These are phyloP conservation scores for Sphecodes monilicornis DNA, from an alignment of 2,888 invertebrate species.

Conservation along the genomic window DNA sequence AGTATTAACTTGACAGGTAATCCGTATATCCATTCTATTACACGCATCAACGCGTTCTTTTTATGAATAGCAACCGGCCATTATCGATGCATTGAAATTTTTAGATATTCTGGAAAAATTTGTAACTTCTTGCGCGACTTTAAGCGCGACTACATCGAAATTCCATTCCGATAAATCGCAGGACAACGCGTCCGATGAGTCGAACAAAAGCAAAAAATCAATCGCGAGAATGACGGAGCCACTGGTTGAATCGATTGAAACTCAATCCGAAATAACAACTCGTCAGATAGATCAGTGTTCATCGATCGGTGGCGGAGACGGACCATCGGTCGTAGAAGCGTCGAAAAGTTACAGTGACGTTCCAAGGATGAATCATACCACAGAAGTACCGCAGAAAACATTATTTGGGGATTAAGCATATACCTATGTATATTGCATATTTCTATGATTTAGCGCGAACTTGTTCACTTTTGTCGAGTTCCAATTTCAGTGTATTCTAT, in stretches of 20 bases:
- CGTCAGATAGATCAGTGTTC: constrained; percentile 67
- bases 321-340: constrained; percentile 71
- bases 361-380: constrained; percentile 14
- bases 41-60: background rate
- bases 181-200: background rate
- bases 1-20: constrained; percentile 81
- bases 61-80: background rate
- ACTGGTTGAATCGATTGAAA: constrained; percentile 37
- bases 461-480: constrained; percentile 16
- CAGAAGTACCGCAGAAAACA: constrained; percentile 35
- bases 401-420: constrained; percentile 38
- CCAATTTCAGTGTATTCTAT: constrained; percentile 8
- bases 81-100: constrained; percentile 30
- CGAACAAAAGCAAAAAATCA: constrained; percentile 35
- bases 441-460: background rate
- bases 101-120: constrained; percentile 75
- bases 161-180: constrained; percentile 13
- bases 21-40: background rate
- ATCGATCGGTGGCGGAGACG: constrained; percentile 75
- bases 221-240: constrained; percentile 39
- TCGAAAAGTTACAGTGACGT: constrained; percentile 58
- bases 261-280: constrained; percentile 29
- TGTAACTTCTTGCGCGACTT: constrained; percentile 36
- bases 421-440: background rate
- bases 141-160: constrained; percentile 18